Conservation (phyloP, 1,140 invertebrate species). For the Nymphalis io region DNA sequence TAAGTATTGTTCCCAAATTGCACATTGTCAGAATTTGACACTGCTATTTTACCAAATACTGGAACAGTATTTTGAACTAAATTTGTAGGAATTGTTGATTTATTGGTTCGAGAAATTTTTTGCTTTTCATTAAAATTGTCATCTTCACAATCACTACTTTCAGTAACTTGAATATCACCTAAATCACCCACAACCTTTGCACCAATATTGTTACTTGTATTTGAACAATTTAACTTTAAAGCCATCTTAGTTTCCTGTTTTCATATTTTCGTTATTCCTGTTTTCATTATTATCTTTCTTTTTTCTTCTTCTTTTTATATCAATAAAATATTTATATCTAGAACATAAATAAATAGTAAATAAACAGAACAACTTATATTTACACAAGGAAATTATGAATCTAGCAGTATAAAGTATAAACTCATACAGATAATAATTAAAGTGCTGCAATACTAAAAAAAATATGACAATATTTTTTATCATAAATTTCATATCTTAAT, state of each 20-base stretch:
- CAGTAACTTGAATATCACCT: constrained; percentile 58
- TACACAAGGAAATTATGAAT: too few relatives aligned
- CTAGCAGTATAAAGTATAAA: too few relatives aligned
- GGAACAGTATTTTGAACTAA: constrained; percentile 49
- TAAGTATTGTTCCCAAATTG: constrained; percentile 71
- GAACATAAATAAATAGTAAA: too few relatives aligned
- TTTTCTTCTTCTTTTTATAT: too few relatives aligned
- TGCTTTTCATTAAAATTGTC: constrained; percentile 35
- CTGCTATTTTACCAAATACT: constrained; percentile 51
- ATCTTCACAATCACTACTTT: constrained; percentile 50
- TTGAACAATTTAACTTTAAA: constrained; percentile 40
- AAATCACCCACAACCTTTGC: constrained; percentile 60
- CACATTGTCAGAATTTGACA: constrained; percentile 64
- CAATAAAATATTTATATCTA: too few relatives aligned
- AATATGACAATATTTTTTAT: too few relatives aligned
- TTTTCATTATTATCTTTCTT: too few relatives aligned
- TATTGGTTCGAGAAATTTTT: constrained; percentile 38
- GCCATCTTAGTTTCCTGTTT: constrained; percentile 48
- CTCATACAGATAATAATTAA: too few relatives aligned
- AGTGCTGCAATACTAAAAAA: too few relatives aligned
- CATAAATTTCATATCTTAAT: too few relatives aligned
- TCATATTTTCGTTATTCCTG: constrained; percentile 36
- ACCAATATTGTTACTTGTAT: constrained; percentile 40
- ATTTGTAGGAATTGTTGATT: constrained; percentile 42
- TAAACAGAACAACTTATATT: too few relatives aligned